Conservation (phyloP, 2,888 invertebrate genomes). For the Ornithoptera alexandrae region DNA sequence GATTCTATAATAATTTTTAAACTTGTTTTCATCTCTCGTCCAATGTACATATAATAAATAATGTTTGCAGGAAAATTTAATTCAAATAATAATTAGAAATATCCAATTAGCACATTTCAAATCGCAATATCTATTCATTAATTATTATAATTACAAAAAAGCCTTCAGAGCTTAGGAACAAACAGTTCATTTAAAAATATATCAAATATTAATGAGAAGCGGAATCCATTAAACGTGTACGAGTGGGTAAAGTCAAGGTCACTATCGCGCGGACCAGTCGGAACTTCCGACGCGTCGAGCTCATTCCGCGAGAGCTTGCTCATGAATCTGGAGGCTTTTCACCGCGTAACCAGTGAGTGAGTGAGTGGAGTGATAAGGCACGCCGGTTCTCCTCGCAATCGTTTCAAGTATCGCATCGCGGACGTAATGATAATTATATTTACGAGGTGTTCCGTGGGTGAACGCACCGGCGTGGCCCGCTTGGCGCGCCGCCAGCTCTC, state of each 20-base stretch:
- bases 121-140: neutral
- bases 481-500: conserved; percentile 74
- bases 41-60: no score
- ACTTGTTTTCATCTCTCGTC: no score
- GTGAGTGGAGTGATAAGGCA: conserved; percentile 15
- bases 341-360: neutral
- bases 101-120: no score
- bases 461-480: conserved; percentile 73
- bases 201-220: neutral
- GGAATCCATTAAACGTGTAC: neutral
- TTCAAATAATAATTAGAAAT: no score
- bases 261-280: conserved; percentile 3
- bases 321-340: conserved; percentile 14
- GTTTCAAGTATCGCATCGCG: conserved; percentile 60
- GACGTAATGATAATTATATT: conserved; percentile 57
- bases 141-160: conserved; percentile 3
- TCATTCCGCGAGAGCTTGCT: conserved; percentile 15
- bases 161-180: neutral
- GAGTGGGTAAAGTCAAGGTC: conserved; percentile 20
- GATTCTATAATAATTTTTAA: no score
- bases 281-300: conserved; percentile 17
- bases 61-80: no score
- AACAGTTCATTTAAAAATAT: neutral
- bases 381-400: conserved; percentile 38
- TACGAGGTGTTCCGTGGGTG: conserved; percentile 53